Base-by-base conservation (phyloP, 2,113 vertebrate genomes). In the Hippocampus comes region DNA sequence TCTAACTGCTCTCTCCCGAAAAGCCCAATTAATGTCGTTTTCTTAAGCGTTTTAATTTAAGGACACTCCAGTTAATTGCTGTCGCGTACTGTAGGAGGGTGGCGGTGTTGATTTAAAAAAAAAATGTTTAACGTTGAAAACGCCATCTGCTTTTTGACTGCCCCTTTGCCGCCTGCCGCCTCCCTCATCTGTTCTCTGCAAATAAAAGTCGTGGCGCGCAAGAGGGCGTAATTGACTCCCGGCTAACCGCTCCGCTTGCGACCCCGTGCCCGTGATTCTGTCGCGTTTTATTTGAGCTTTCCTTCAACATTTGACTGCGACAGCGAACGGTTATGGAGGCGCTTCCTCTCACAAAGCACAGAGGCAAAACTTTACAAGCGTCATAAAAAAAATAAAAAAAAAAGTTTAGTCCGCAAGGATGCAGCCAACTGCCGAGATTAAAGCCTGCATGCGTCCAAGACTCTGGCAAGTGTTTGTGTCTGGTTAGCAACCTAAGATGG, bases 11-110 rank as follows among this genome's bases (percentile, higher is more conserved):
- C 9, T 61, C 53, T 74, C 67, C 63, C 74, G 17, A 77, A 77
- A 70, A 72, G 73, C 20, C 65, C 55, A 69, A 80, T 74, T 12
- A 70, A 78, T 86, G 68, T 77, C 71, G 30, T 84, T 81, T 78
- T 23, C 63, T 75, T 81, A 49, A 80, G 80, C 38, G 63, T 68
- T 66, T 70, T 75, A 38, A 67, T 84, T 79, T 65, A 63, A 64
- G 63, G 64, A 63, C 64, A 70, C 68, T 75, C 74, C 72, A 71
- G 76, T 74, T 78, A 85, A 81, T 86, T 82, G 79, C 74, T 68
- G 81, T 76, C 77, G 76, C 65, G 61, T 70, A 79, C 49, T 68
- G 66, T 68, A 23, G 23, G 74, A 57, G 80, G 73, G 70, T 73
- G 79, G 78, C 72, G 63, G 55, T 76, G 78, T 75, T 72, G 55